Evolutionary conservation across 2,888 invertebrate genomes (phyloP), one percentile per base, ranked within the genome.

Genomic region (Ennomos erosarius): DNA sequence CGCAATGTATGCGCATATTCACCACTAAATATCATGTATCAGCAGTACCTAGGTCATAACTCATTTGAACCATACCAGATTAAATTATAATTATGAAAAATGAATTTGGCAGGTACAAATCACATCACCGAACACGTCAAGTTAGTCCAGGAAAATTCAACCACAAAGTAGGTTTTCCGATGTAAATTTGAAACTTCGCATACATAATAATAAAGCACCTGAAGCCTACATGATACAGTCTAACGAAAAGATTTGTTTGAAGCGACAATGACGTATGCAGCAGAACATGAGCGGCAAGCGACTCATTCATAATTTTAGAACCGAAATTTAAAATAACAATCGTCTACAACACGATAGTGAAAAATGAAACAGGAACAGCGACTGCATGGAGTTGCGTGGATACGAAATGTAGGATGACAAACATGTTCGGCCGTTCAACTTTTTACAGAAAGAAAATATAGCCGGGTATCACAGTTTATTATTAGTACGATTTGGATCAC

Each of bases 311-410:
- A 86, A 82, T 81, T 74, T 73, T 78, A 73, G 70, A 74, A 75
- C 72, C 69, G 67, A 68, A 73, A 82, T 81, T 81, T 79, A 83
- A 88, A 87, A 88, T 87, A 87, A 79, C 77, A 53, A 75, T 75
- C 75, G 78, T 78, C 76, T 73, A 72, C 79, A 62, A 73, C 63
- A 75, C 80, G 74, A 82, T 85, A 84, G 83, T 85, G 84, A 86
- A 85, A 87, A 86, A 85, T 87, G 74, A 85, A 85, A 84, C 87
- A 89, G 85, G 85, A 81, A 77, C 74, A 69, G 68, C 72, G 76
- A 76, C 78, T 74, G 71, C 69, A 73, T 68, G 66, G 65, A 68
- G 65, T 72, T 73, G 67, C 67, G 73, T 75, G 77, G 76, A 79
- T 76, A 80, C 79, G 75, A 72, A 76, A 80, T 78, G 80, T 81